A percentile compares a stretch with the other conserved stretches of the same genome.
Conservation (phyloP, 1,140 invertebrate genomes). For the Tetramorium simillimum region DNA sequence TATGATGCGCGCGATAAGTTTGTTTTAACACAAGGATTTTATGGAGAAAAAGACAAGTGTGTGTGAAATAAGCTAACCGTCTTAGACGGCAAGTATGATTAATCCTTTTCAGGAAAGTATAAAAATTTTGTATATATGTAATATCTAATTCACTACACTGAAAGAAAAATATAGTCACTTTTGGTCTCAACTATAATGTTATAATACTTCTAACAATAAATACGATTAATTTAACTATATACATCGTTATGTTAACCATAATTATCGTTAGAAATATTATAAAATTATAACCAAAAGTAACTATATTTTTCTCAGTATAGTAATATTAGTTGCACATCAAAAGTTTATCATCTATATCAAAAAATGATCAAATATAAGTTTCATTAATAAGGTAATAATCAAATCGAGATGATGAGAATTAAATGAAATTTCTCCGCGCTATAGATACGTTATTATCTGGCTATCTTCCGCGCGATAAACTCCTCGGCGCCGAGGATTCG, state of each 20-base stretch:
- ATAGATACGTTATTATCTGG: background rate
- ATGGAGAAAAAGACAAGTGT: background rate
- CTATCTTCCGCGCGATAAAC: conserved; percentile 24
- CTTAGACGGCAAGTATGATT: background rate
- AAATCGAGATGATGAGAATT: background rate
- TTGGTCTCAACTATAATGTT: too few species aligned
- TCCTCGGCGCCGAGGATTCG: background rate
- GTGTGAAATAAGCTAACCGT: background rate
- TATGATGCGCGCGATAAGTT: background rate
- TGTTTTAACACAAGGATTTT: background rate
- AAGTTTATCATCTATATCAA: background rate
- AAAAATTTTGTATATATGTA: background rate
- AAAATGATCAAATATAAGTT: background rate
- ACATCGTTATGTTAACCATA: too few species aligned
- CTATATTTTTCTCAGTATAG: too few species aligned
- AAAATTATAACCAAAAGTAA: too few species aligned
- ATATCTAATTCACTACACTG: background rate
- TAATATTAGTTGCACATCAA: background rate
- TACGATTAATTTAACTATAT: too few species aligned
- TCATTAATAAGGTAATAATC: background rate
- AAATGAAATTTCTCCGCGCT: background rate
- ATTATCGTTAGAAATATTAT: too few species aligned
- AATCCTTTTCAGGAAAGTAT: background rate
- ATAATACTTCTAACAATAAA: too few species aligned
- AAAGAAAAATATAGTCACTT: too few species aligned